These are phyloP conservation scores for Hirtodrosophila histrioides DNA, from an alignment of 2,888 invertebrate genomes.

Conservation along the genomic window DNA sequence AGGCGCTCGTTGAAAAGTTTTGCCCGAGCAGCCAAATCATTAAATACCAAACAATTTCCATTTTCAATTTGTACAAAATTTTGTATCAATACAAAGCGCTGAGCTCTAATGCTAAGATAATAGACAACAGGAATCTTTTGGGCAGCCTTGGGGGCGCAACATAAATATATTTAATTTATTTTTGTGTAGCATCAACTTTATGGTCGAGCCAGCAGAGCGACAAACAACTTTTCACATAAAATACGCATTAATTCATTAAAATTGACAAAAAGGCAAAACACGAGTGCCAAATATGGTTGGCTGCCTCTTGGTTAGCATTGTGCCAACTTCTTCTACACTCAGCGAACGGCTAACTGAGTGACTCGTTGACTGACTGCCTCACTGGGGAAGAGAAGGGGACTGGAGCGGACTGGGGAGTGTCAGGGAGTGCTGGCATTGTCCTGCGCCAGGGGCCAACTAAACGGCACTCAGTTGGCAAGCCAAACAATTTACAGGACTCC, in stretches of 20 bases:
- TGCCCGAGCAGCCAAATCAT: slow-evolving; percentile 48
- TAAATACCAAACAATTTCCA: slow-evolving; percentile 59
- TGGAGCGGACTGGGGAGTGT: slow-evolving; percentile 18
- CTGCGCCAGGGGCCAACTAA: slow-evolving; percentile 68
- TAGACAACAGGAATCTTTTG: slow-evolving; percentile 52
- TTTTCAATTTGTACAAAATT: slow-evolving; percentile 74
- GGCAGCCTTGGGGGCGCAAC: slow-evolving; percentile 14
- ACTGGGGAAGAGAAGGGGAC: neutral
- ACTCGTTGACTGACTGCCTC: slow-evolving; percentile 29
- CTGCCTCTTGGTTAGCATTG: slow-evolving; percentile 49
- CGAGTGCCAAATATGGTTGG: slow-evolving; percentile 66
- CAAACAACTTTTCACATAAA: slow-evolving; percentile 75
- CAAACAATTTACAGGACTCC: slow-evolving; percentile 65
- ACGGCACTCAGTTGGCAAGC: slow-evolving; percentile 67
- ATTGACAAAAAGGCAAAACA: slow-evolving; percentile 78
- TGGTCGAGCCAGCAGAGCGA: slow-evolving; percentile 19
- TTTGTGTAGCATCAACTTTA: slow-evolving; percentile 38
- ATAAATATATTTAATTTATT: slow-evolving; percentile 78
- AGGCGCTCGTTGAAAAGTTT: slow-evolving; percentile 51
- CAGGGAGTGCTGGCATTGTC: slow-evolving; percentile 48
- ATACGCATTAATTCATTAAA: slow-evolving; percentile 79
- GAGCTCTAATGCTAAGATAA: slow-evolving; percentile 70
- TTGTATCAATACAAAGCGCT: slow-evolving; percentile 63
- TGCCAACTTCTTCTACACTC: slow-evolving; percentile 49
- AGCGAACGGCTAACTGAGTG: slow-evolving; percentile 36